Conservation (phyloP, 2,113 vertebrate species). For the Vulpes lagopus region DNA sequence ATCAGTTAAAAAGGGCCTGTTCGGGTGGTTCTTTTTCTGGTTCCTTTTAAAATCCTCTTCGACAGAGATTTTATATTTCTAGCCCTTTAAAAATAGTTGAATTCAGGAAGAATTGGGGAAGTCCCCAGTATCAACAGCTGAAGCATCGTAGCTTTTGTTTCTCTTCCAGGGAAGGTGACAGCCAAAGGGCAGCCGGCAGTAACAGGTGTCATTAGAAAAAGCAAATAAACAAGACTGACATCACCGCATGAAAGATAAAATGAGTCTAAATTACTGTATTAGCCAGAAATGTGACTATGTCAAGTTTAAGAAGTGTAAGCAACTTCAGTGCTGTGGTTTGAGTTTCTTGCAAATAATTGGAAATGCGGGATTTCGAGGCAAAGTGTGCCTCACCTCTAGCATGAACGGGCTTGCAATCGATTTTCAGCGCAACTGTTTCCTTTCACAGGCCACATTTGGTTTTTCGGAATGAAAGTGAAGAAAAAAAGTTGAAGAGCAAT, state of each 20-base stretch:
- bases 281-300: accelerated
- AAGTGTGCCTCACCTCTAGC: no score
- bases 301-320: background rate
- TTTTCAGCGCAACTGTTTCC: background rate
- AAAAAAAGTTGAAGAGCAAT: background rate
- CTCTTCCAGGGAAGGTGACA: background rate
- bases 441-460: accelerated
- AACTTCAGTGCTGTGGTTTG: background rate
- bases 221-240: background rate
- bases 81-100: background rate
- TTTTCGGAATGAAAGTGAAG: no score
- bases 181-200: background rate
- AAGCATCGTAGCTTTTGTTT: background rate
- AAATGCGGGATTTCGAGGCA: background rate
- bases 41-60: background rate
- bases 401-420: accelerated
- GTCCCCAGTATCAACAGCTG: background rate
- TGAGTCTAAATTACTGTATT: background rate
- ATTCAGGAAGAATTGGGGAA: background rate
- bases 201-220: background rate
- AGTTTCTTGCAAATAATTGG: background rate
- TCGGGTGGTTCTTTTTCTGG: background rate
- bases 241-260: background rate
- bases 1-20: no score
- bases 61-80: background rate